Conservation (phyloP, 2,113 vertebrate genomes). For the Oenanthe melanoleuca region DNA sequence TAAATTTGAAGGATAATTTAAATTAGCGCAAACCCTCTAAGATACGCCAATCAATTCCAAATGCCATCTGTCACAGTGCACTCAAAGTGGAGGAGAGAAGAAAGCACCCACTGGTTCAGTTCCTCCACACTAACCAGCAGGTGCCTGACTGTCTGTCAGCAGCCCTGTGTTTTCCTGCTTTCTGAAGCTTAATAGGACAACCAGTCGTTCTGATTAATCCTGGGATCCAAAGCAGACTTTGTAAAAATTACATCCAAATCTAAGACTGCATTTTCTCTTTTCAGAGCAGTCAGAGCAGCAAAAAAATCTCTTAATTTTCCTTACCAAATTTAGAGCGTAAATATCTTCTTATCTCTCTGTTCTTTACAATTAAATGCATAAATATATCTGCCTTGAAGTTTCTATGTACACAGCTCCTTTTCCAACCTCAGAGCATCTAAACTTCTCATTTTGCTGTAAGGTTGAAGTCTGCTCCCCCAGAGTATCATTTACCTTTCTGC, state of each 20-base stretch:
- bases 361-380: background rate
- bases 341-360: background rate
- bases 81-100: constrained; percentile 25
- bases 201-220: background rate
- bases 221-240: background rate
- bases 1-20: constrained; percentile 49
- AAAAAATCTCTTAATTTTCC: background rate
- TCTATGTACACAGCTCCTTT: background rate
- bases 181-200: constrained; percentile 10
- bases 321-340: background rate
- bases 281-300: background rate
- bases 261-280: background rate
- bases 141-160: constrained; percentile 18
- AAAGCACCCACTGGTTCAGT: constrained; percentile 32
- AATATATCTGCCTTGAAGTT: background rate
- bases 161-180: background rate
- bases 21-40: constrained; percentile 19
- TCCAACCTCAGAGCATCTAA: background rate
- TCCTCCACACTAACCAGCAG: background rate
- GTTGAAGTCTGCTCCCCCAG: background rate
- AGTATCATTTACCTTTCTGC: background rate
- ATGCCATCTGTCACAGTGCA: constrained; percentile 48
- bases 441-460: background rate
- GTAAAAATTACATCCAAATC: background rate
- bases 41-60: constrained; percentile 30